phyloP scores from a whole-genome alignment of 1,140 invertebrate species.

The Hylyphantes graminicola region DNA sequence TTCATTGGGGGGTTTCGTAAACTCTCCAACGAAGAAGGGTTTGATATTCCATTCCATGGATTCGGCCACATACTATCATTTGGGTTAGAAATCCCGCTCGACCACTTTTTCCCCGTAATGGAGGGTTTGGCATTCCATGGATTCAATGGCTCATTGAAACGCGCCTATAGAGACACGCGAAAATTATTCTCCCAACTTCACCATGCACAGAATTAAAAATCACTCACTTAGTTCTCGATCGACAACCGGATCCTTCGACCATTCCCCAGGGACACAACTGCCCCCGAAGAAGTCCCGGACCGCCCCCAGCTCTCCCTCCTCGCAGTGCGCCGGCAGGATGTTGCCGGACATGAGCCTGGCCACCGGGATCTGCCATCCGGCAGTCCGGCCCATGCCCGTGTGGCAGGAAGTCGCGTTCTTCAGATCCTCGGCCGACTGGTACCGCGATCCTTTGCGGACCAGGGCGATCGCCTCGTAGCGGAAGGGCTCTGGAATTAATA shows the following conservation, averaged over 20 bases:
- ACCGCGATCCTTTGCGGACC: conserved; percentile 75
- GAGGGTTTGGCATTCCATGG: too few relatives aligned
- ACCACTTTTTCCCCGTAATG: too few relatives aligned
- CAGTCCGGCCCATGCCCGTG: conserved; percentile 81
- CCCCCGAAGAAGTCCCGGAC: conserved; percentile 81
- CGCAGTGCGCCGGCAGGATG: conserved; percentile 76
- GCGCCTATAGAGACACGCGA: too few relatives aligned
- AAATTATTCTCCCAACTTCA: too few relatives aligned
- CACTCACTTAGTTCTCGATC: conserved; percentile 68
- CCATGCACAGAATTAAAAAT: too few relatives aligned
- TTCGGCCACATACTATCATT: too few relatives aligned
- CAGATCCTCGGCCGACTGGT: conserved; percentile 75
- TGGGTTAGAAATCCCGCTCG: too few relatives aligned
- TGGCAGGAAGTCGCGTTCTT: conserved; percentile 82
- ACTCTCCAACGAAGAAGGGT: too few relatives aligned
- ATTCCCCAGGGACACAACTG: conserved; percentile 82
- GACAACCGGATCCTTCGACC: conserved; percentile 77
- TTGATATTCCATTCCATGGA: too few relatives aligned
- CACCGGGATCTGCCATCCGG: conserved; percentile 77
- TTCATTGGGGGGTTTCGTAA: too few relatives aligned
- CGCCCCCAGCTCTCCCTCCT: conserved; percentile 73
- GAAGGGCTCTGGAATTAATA: conserved; percentile 73
- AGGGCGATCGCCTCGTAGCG: conserved; percentile 83
- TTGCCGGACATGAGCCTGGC: conserved; percentile 76
- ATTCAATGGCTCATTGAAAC: too few relatives aligned